Base-by-base conservation (phyloP, 2,113 vertebrate genomes). In the Pelusios castaneus region DNA sequence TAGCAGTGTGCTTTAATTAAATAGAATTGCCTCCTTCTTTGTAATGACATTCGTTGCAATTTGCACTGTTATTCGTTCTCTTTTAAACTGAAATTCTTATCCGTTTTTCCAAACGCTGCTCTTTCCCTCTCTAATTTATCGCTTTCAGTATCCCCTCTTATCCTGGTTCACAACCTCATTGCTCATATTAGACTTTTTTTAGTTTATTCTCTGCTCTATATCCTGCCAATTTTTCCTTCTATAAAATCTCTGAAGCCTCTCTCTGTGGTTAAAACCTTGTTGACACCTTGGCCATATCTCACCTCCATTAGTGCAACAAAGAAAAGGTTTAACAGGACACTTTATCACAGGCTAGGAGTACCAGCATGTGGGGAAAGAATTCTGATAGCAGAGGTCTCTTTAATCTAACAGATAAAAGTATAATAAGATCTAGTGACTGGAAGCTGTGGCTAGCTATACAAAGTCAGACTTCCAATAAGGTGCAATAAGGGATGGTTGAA, bases 1-100 rank as follows among this genome's bases (percentile, higher is more conserved):
- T 91, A 94, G 25, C 82, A 94, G 38, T 27, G 31, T 83, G 43
- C 94, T 96, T 94, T 86, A 92, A 96, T 95, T 92, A 92, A 94
- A 94, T 41, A 27, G 22, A 19, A 5, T 95, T 6, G 0, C 60
- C 31, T 83, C 8, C 43, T 60, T 54, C 94, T 86, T 82, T 79
- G 45, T 22, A 82, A 24, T 38, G 38, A 83, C 75, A 38, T 54
- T 27, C 90, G 70, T 47, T 80, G 81, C 85, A 87, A 51, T 91
- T 91, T 82, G n/a, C 8, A 77, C 13, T 82, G 27, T 56, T 88
- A 82, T 55, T 94, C 4, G 56, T 87, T 91, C 80, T 87, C 9
- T n/a, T 88, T 52, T 86, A 86, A 91, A 76, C 4, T 34, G 10
- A 55, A 51, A 86, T 92, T 88, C 80, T 88, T 92, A 80, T 55